Evolutionary conservation across 2,888 invertebrate species (phyloP), one percentile per base, ranked within the genome.

Genomic region (Lithophane ornitopus): DNA sequence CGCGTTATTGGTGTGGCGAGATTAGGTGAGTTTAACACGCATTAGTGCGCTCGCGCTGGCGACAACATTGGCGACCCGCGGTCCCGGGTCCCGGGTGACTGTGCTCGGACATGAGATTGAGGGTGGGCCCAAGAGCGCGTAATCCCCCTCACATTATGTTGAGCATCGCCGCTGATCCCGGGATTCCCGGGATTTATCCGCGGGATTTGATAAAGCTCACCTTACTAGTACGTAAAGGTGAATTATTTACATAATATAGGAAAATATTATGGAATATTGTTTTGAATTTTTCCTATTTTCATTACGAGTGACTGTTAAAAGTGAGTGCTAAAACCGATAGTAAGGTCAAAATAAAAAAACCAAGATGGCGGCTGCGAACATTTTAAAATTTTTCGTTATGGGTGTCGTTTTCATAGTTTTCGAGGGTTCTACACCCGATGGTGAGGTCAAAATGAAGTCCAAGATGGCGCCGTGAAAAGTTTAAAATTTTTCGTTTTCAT

Each of bases 81-180:
- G 22, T 6, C 61, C 22, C 67, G 34, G 44, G 66, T 1, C 14
- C 26, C 52, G 66, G 70, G 28, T 12, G 70, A 3, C 52, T 14
- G 26, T 41, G 72, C 59, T n/a, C 71, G 76, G 76, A 16, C 76
- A 41, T 49, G 70, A 34, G 34, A 34, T 34, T 34, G 4, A 41
- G 67, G 73, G 59, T 46, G 67, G 59, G 62, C 39, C 63, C 46
- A 19, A 52, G 62, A 67, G 73, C 71, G n/a, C 76, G 65, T 86
- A 80, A 88, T 85, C 80, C 78, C 63, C 75, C 77, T 78, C 76
- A 79, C 81, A 86, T 88, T 78, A 85, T 70, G 76, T 78, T 39
- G 76, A 83, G 85, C 83, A 77, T 74, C 76, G 69, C 61, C 75
- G 65, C 76, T 82, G 85, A 87, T 80, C 78, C 86, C 80, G 46